Evolutionary conservation across 1,140 invertebrate species (phyloP), one percentile per base, ranked within the genome.

Genomic region (Aphidius gifuensis): DNA sequence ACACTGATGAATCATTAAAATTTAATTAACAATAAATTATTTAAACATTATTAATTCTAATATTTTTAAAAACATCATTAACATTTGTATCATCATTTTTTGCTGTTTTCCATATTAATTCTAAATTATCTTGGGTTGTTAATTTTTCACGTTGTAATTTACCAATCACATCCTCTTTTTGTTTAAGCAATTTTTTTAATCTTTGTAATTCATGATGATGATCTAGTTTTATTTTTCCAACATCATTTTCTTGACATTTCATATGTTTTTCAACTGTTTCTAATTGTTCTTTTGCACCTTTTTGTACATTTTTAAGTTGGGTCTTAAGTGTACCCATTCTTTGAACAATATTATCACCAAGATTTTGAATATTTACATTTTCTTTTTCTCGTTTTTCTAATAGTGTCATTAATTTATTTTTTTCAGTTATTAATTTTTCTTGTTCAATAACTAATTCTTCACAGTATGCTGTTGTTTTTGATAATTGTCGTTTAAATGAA

Each of bases 391-490:
- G 74, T 64, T 80, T 77, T 53, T 79, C 73, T 42, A 85, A 66
- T 39, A 83, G 74, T 45, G 66, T 64, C 23, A 80, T 55, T n/a
- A 86, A 64, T 40, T 78, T 73, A 42, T 85, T 82, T 58, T 82
- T 83, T 69, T 87, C 85, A 8, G 70, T 68, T 43, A 82, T 62
- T 5, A 85, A 68, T 47, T 71, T 76, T 66, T 86, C 85, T 59
- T 85, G 84, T 63, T 86, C 82, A 3, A 64, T 65, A 3, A 85
- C 78, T n/a, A 86, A 71, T 65, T 84, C 80, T 65, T 84, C 78
- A 39, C 84, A 82, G 68, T 84, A 84, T 21, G 67, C 70, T 69
- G 84, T 83, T 2, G 82, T 82, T 69, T 85, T 85, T n/a, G 73
- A 79, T 40, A 86, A 70, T 66, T 85, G 84, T 57, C 80, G 79